Base-by-base conservation (phyloP, 2,888 invertebrate species). In the Theretra japonica region DNA sequence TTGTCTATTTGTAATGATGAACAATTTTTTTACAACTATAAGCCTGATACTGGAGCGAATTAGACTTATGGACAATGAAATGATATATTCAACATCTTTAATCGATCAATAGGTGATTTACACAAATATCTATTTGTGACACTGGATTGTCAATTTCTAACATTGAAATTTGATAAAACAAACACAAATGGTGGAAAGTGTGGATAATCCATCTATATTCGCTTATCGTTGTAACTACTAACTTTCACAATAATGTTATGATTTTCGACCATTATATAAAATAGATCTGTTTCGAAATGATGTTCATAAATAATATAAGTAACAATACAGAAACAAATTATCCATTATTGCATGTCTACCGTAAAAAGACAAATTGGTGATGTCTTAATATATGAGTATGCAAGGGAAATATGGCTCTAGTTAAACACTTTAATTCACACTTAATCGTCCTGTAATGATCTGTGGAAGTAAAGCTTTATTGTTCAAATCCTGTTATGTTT, bases 201-300 rank as follows among this genome's bases (percentile, higher is more conserved):
- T 90, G 74, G 79, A 87, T 86, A 90, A 90, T 90, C 80, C 77
- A 78, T 81, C 76, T 75, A 69, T 68, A 75, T 77, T 76, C 76
- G 82, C 75, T 79, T 74, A 74, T 80, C 69, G 77, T 79, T 81
- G 82, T 82, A 82, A 82, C 76, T 68, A 82, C 83, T 83, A 84
- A 87, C 92, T 90, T 90, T 92, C 91, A 88, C 90, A 83, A 86
- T 81, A 79, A 74, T 81, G 77, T 74, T 80, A 85, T 82, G 76
- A 80, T 82, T 86, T 82, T 86, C 87, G 87, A 83, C 82, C 82
- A 80, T 80, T 41, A 41, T 41, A 4, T 41, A 41, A 41, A 41
- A 15, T 15, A 41, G 15, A 15, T 41, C 41, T 41, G 2, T 41
- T 41, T 11, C 2, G 0, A 41, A 41, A 11, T 41, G 2, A 41